Evolutionary conservation across 2,888 invertebrate genomes (phyloP), one percentile per base, ranked within the genome.

Genomic region (Tetragnatha montana): DNA sequence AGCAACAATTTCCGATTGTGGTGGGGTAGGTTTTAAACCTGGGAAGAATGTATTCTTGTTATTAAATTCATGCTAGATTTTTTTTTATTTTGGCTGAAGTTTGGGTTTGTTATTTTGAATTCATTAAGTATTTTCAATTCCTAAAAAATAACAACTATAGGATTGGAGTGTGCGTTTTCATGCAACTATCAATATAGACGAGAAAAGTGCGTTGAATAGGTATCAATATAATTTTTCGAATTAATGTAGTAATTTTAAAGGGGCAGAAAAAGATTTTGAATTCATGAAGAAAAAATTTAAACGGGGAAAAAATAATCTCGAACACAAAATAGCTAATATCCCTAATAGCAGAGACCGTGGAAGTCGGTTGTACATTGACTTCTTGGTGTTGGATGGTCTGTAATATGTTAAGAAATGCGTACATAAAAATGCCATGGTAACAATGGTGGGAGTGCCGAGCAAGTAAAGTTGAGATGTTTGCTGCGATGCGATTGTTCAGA

Each of bases 391-490:
- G 70, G 81, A 50, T 81, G 50, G 76, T 81, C 50, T 81, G 79
- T 50, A 85, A 74, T 71, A 85, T 70, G 78, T 78, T 78, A 22
- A 85, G 78, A 69, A 75, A 87, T 49, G 60, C 73, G 80, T 51
- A 49, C 19, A 60, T 50, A 73, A 60, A 81, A 69, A 74, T 60
- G 8, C 8, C 47, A 69, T 49, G 51, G 49, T 76, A 82, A 87
- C 87, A 81, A 87, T 87, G 81, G 81, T 78, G 82, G 87, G 87
- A 81, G 81, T 80, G 86, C 73, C 79, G 60, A 74, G 17, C 73
- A 71, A 71, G 79, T 86, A 47, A 73, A 85, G 85, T 78, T 35
- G 85, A 79, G 87, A 69, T 87, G 81, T 71, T 73, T 73, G 76
- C 81, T 82, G 78, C 81, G 81, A 69, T 75, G 81, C 81, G 47